These are phyloP conservation scores for Poecilus cupreus DNA, from an alignment of 2,888 invertebrate species.

Conservation along the genomic window DNA sequence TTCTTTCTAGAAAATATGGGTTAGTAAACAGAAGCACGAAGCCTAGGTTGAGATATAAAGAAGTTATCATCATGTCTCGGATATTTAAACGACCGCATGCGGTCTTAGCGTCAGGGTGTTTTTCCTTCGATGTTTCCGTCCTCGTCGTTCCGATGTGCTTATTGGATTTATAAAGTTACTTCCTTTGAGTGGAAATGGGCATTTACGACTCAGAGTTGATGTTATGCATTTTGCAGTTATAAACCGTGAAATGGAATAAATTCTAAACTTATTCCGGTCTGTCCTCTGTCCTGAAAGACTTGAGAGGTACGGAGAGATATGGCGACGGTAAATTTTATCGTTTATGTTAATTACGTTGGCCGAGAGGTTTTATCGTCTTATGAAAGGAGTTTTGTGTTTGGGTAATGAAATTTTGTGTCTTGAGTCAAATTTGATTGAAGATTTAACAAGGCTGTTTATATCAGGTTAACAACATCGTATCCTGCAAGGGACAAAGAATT, in stretches of 20 bases:
- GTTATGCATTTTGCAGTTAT: constrained; percentile 36
- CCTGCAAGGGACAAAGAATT: not conserved
- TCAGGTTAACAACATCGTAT: not conserved
- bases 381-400: constrained; percentile 9
- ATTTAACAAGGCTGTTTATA: not conserved
- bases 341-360: constrained; percentile 3
- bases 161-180: constrained; percentile 49
- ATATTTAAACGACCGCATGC: not conserved
- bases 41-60: not conserved
- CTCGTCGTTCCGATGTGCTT: constrained; percentile 26
- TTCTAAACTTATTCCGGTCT: constrained; percentile 10
- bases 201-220: constrained; percentile 22
- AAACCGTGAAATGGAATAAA: constrained; percentile 52
- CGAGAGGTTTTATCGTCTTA: not conserved
- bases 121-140: not conserved
- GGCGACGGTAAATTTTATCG: constrained; percentile 6
- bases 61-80: constrained; percentile 1
- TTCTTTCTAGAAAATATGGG: not conserved
- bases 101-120: not conserved
- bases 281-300: not conserved
- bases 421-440: constrained; percentile 1
- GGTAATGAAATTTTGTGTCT: constrained; percentile 23
- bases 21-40: not conserved
- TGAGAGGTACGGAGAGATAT: not conserved
- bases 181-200: constrained; percentile 40